Conservation (phyloP, 2,888 invertebrate species). For the Allolobophora icterica region DNA sequence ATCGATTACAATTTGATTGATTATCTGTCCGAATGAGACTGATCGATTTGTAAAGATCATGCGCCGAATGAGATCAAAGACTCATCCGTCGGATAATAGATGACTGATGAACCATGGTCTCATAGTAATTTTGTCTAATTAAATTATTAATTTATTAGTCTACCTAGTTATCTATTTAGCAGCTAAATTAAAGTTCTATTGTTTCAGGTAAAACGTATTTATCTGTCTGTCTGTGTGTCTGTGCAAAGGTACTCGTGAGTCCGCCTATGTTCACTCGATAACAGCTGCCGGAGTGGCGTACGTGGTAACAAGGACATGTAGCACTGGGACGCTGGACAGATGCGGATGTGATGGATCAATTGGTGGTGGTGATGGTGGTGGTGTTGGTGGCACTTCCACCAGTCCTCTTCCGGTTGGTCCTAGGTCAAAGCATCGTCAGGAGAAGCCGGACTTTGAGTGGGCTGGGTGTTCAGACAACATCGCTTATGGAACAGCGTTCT, state of each 20-base stretch:
- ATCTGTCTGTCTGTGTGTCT: neutral
- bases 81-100: too few species aligned
- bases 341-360: conserved; percentile 89
- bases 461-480: conserved; percentile 90
- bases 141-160: too few species aligned
- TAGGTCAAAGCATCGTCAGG: neutral
- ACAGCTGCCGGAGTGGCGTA: conserved; percentile 92
- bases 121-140: neutral
- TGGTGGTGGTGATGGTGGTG: conserved; percentile 59
- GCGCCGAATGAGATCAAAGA: neutral
- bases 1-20: neutral
- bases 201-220: neutral
- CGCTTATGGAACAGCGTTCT: conserved; percentile 75
- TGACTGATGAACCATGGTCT: neutral
- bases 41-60: too few species aligned
- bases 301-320: conserved; percentile 86
- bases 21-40: neutral
- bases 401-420: neutral
- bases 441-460: conserved; percentile 73
- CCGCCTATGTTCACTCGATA: conserved; percentile 92
- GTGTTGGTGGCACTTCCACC: neutral
- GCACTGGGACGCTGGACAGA: conserved; percentile 85
- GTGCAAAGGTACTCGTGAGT: conserved; percentile 83
- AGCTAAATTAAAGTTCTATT: too few species aligned
- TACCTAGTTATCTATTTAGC: neutral